A percentile compares a stretch with the other conserved stretches of the same genome.
These are phyloP conservation scores for Subacronicta megacephala DNA, from an alignment of 2,888 invertebrate species.

Conservation along the genomic window DNA sequence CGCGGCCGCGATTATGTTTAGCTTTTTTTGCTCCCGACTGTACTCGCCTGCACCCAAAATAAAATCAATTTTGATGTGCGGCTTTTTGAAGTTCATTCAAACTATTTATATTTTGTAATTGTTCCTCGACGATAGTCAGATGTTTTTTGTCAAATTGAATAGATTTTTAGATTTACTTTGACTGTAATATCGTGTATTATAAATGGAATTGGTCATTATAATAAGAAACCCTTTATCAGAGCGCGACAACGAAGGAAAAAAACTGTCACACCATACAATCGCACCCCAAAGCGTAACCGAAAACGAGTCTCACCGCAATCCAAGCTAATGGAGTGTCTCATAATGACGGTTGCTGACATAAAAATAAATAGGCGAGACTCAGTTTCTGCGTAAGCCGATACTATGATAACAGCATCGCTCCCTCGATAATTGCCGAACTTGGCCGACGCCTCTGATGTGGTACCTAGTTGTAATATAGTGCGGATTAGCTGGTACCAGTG, in stretches of 20 bases:
- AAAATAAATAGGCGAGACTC: constrained; percentile 90
- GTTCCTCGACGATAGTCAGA: constrained; percentile 34
- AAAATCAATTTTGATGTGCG: constrained; percentile 58
- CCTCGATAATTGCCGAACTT: constrained; percentile 89
- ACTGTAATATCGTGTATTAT: constrained; percentile 14
- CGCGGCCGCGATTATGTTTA: constrained; percentile 75
- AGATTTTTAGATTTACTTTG: constrained; percentile 27
- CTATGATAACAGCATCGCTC: constrained; percentile 89
- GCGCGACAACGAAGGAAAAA: constrained; percentile 61
- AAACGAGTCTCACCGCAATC: constrained; percentile 88
- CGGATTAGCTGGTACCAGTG: constrained; percentile 78
- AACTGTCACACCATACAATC: constrained; percentile 77
- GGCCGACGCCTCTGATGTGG: constrained; percentile 67
- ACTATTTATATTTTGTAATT: constrained; percentile 56
- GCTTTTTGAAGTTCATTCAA: constrained; percentile 61
- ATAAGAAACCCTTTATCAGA: constrained; percentile 70
- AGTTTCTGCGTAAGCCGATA: constrained; percentile 90
- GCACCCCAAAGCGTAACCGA: constrained; percentile 87
- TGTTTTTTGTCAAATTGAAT: constrained; percentile 25
- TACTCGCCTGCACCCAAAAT: constrained; percentile 61
- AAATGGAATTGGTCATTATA: constrained; percentile 51
- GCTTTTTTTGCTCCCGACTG: constrained; percentile 59
- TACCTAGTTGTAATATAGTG: constrained; percentile 76
- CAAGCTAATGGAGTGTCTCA: constrained; percentile 90
- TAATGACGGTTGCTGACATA: constrained; percentile 90